Evolutionary conservation across 2,888 invertebrate species (phyloP).

Genomic region (Teleogryllus oceanicus): DNA sequence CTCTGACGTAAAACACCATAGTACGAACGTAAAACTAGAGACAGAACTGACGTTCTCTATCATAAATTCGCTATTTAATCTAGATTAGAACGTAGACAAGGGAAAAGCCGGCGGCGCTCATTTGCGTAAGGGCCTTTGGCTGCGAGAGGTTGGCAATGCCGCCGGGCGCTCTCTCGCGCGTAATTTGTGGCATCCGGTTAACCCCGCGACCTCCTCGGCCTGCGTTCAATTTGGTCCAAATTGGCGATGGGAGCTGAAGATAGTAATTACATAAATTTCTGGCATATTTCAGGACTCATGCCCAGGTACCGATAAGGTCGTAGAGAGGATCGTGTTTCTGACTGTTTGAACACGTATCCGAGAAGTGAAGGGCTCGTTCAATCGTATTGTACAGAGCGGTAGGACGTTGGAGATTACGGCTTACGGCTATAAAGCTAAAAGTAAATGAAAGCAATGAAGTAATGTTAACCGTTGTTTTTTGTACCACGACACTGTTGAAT

Average conservation of each 20-base stretch:
- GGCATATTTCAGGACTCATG: not conserved
- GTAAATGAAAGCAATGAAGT: not conserved
- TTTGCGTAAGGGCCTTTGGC: not conserved
- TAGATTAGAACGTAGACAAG: no score
- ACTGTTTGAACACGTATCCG: not conserved
- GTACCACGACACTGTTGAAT: no score
- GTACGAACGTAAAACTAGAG: no score
- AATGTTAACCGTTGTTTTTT: no score
- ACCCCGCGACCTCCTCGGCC: not conserved
- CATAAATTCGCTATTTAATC: no score
- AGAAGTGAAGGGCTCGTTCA: not conserved
- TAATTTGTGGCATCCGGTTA: slow-evolving; percentile 18
- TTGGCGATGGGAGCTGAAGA: slow-evolving; percentile 10
- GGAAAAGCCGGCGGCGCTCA: not conserved
- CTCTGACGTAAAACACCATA: no score
- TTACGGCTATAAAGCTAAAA: not conserved
- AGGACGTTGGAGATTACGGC: not conserved
- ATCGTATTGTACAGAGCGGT: not conserved
- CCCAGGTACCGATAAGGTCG: slow-evolving; percentile 7
- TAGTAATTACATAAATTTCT: slow-evolving; percentile 18
- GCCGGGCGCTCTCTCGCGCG: not conserved
- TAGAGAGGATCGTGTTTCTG: not conserved
- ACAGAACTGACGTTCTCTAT: no score
- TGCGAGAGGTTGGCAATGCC: not conserved
- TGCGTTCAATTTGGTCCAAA: slow-evolving; percentile 10